Conservation (phyloP, 2,797 vertebrate genomes). For the Takifugu rubripes region DNA sequence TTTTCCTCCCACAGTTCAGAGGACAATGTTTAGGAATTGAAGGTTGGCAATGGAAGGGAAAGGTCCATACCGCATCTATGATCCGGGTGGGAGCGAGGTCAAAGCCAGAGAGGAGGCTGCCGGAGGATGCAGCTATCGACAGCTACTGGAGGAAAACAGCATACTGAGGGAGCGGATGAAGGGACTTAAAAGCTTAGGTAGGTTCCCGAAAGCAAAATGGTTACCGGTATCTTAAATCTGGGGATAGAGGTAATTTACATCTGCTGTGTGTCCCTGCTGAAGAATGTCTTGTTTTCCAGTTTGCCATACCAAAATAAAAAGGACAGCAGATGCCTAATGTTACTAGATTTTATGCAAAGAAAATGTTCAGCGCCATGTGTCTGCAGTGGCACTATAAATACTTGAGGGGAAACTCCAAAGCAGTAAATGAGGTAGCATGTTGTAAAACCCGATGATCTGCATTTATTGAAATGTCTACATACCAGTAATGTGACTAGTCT, state of each 20-base stretch:
- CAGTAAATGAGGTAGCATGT: slow-evolving; percentile 25
- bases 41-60: slow-evolving; percentile 87
- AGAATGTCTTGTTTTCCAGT: background rate
- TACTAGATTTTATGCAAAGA: background rate
- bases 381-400: background rate
- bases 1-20: slow-evolving; percentile 43
- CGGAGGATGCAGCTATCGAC: slow-evolving; percentile 79
- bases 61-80: slow-evolving; percentile 95
- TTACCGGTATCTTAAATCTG: slow-evolving; percentile 8
- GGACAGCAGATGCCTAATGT: background rate
- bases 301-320: background rate
- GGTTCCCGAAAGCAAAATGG: slow-evolving; percentile 30
- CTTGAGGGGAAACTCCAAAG: background rate
- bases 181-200: slow-evolving; percentile 94
- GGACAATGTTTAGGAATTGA: slow-evolving; percentile 71
- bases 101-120: slow-evolving; percentile 71
- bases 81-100: slow-evolving; percentile 86
- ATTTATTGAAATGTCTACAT: slow-evolving; percentile 16
- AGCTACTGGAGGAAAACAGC: slow-evolving; percentile 89
- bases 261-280: slow-evolving; percentile 6
- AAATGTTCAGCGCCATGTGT: background rate
- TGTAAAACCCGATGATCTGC: slow-evolving; percentile 43
- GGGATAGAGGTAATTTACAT: slow-evolving; percentile 8
- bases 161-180: slow-evolving; percentile 94
- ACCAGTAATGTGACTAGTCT: slow-evolving; percentile 1